Evolutionary conservation across 2,888 invertebrate genomes (phyloP).

Genomic region (Ectemnius continuus): DNA sequence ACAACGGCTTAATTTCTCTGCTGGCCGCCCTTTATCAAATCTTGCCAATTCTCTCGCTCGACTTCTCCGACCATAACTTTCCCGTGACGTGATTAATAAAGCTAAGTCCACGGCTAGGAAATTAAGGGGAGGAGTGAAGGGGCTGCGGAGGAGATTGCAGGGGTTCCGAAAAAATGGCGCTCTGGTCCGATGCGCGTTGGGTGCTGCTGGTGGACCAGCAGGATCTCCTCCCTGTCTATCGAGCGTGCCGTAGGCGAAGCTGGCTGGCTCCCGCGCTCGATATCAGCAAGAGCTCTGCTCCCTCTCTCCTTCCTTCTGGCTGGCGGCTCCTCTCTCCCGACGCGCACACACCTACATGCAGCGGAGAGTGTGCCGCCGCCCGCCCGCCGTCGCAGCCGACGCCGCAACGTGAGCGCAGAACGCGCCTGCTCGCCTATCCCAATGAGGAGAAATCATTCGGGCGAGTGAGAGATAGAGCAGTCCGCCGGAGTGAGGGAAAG

Average conservation of each 20-base stretch:
- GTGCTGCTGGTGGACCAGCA: conserved; percentile 14
- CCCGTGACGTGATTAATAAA: neutral
- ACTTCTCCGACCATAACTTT: neutral
- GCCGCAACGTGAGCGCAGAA: too few relatives aligned
- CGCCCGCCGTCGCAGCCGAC: too few relatives aligned
- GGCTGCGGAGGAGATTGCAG: neutral
- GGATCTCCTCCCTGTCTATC: conserved; percentile 11
- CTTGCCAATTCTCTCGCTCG: neutral
- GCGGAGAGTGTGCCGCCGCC: too few relatives aligned
- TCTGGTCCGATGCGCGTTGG: conserved; percentile 9
- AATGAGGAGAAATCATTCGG: conserved; percentile 35
- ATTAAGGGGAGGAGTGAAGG: neutral
- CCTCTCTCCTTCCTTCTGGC: conserved; percentile 4
- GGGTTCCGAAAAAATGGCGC: conserved; percentile 21
- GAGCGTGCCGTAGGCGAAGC: conserved; percentile 32
- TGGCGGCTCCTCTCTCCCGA: too few relatives aligned
- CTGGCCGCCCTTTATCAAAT: neutral
- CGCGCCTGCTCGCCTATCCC: conserved; percentile 51
- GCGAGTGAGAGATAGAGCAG: neutral
- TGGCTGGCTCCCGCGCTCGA: conserved; percentile 38
- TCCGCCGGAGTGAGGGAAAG: neutral
- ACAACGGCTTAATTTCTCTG: neutral
- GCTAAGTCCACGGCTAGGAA: neutral
- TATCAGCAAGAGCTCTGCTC: conserved; percentile 42
- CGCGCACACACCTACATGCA: too few relatives aligned